Evolutionary conservation across 2,113 vertebrate genomes (phyloP), one percentile per base, ranked within the genome.

Genomic region (Hymenochirus boettgeri): DNA sequence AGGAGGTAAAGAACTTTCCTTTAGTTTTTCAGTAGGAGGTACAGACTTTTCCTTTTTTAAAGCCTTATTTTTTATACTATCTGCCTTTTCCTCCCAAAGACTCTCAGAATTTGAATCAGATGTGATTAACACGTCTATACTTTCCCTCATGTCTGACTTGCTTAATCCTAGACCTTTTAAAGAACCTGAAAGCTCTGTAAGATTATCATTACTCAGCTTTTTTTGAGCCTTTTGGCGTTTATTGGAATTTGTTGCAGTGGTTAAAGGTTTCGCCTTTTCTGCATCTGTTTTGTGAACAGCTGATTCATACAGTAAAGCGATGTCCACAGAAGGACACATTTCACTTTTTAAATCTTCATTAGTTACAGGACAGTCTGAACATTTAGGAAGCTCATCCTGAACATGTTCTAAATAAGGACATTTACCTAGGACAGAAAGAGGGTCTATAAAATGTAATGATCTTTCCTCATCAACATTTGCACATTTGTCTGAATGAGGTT

Each of bases 151-250:
- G 50, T 45, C 13, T 61, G 22, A 1, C 50, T 77, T 35, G 33
- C 3, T 11, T 12, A 7, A 7, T 11, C 10, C 4, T 35, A 13
- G 33, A n/a, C n/a, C n/a, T 35, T 35, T 35, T 9, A 35, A 35
- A 35, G 10, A 3, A 12, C 15, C 8, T 11, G 33, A 8, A 35
- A 7, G 7, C 33, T 13, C 33, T 35, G 35, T 8, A 21, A 15
- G 1, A 24, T 51, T 57, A 26, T 4, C 47, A 19, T 61, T 70
- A 62, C 21, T 71, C 51, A 0, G 2, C 21, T 0, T 2, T 65
- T 63, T 11, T 65, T 87, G 55, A 50, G 76, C 82, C 26, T 87
- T 87, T 15, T 81, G 74, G n/a, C 72, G 2, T 23, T 78, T 83
- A 45, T 80, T 81, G 31, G 71, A 62, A 62, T 62, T 13, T 37